Percentiles rank a stretch among this genome's conserved stretches.
Conservation (phyloP, 2,888 invertebrate species). For the Sepioteuthis lessoniana region DNA sequence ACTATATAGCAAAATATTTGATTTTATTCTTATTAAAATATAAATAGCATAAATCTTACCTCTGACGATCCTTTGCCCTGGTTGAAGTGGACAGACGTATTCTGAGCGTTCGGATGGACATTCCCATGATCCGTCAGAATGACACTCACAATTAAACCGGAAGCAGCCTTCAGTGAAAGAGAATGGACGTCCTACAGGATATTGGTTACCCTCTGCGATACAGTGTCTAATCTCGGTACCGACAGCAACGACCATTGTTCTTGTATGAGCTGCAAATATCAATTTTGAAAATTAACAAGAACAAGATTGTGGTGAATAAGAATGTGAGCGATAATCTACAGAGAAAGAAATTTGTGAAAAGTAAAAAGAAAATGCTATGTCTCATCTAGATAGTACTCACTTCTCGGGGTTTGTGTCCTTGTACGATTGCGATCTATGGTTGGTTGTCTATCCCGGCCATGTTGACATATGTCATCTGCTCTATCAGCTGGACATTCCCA, state of each 20-base stretch:
- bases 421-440: background rate
- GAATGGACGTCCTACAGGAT: background rate
- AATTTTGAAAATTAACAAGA: background rate
- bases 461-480: constrained; percentile 45
- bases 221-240: constrained; percentile 50
- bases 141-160: background rate
- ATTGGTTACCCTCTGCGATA: background rate
- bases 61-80: background rate
- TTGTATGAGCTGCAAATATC: background rate
- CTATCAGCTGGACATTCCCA: constrained; percentile 45
- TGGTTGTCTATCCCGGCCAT: background rate
- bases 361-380: too few relatives aligned
- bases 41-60: too few relatives aligned
- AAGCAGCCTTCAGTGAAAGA: constrained; percentile 35
- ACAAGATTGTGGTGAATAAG: too few relatives aligned
- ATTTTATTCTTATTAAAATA: too few relatives aligned
- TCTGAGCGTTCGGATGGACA: constrained; percentile 49
- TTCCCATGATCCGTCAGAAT: constrained; percentile 40
- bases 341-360: background rate
- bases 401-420: background rate
- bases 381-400: too few relatives aligned
- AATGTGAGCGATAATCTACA: too few relatives aligned
- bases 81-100: constrained; percentile 51
- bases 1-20: too few relatives aligned
- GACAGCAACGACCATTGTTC: background rate